Conservation (phyloP, 2,113 vertebrate genomes). For the Tychaedon coryphoeus region DNA sequence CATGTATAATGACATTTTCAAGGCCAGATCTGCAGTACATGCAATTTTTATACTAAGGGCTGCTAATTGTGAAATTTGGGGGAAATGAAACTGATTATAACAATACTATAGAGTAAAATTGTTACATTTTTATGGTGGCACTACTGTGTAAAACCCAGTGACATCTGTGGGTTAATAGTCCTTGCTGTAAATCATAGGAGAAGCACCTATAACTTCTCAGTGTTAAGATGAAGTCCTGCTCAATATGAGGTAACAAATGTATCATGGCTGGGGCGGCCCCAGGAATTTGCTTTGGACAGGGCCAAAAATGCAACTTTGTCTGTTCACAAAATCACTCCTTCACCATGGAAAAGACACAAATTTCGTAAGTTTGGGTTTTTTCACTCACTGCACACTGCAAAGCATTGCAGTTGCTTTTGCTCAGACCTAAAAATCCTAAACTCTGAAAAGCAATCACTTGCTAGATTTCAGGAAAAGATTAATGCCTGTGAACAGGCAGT, state of each 20-base stretch:
- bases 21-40: neutral
- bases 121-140: neutral
- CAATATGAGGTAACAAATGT: accelerated
- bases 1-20: neutral
- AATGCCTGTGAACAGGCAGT: neutral
- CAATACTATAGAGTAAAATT: too few species aligned
- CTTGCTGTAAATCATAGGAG: neutral
- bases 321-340: neutral
- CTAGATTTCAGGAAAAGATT: neutral
- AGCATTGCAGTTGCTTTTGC: neutral
- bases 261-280: neutral
- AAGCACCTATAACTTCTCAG: neutral
- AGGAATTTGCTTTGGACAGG: neutral
- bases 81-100: neutral
- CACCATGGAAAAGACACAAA: neutral
- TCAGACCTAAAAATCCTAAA: neutral
- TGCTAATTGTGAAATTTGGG: neutral
- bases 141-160: neutral
- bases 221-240: neutral
- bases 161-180: neutral
- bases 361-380: neutral
- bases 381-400: accelerated
- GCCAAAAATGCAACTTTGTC: neutral
- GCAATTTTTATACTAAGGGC: neutral
- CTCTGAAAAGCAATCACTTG: neutral